Evolutionary conservation across 2,797 vertebrate species (phyloP).

Genomic region (Sarcophilus harrisii): DNA sequence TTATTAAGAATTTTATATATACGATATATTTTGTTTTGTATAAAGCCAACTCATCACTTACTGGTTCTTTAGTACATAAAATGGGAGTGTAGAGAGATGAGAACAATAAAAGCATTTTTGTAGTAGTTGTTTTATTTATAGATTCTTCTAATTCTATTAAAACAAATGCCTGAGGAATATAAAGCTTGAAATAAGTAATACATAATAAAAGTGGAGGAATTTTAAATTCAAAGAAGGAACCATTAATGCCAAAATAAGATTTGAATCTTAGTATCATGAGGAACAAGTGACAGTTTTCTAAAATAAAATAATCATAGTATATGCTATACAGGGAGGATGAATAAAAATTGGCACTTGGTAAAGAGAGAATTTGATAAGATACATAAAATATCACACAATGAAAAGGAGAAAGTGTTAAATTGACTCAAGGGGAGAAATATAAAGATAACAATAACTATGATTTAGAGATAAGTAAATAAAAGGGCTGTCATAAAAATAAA

Average conservation of each 20-base stretch:
- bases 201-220: constrained; percentile 66
- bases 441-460: constrained; percentile 59
- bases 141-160: constrained; percentile 76
- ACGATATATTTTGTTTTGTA: not conserved
- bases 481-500: constrained; percentile 61
- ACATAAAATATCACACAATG: constrained; percentile 37
- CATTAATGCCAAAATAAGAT: constrained; percentile 33
- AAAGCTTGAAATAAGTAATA: constrained; percentile 68
- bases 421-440: constrained; percentile 60
- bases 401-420: constrained; percentile 52
- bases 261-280: not conserved
- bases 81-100: constrained; percentile 36
- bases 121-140: constrained; percentile 77
- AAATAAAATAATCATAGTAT: constrained; percentile 51
- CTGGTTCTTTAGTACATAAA: constrained; percentile 34
- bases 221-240: constrained; percentile 33
- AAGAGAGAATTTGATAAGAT: constrained; percentile 52
- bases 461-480: constrained; percentile 65
- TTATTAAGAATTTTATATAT: not conserved
- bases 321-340: not conserved
- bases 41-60: constrained; percentile 13
- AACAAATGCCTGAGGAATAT: constrained; percentile 69
- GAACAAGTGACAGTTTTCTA: constrained; percentile 50
- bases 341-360: constrained; percentile 38
- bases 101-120: constrained; percentile 70